Evolutionary conservation across 1,140 invertebrate species (phyloP), one percentile per base, ranked within the genome.

Genomic region (Nephila pilipes): DNA sequence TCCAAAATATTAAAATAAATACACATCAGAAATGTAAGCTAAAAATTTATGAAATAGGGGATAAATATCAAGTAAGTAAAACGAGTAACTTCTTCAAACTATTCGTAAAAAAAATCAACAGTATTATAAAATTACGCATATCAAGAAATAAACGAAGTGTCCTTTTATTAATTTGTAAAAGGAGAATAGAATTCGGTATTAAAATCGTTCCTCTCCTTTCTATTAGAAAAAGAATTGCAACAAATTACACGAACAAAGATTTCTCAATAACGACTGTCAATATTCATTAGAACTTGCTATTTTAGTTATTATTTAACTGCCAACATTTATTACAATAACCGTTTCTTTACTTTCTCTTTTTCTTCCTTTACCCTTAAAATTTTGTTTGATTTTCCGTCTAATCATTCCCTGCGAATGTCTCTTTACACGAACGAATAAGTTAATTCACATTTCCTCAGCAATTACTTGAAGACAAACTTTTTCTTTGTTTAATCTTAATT

Each of bases 401-500:
- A 32, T 36, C 29, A 20, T 75, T 75, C 29, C 29, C 20, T 5
- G 16, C 32, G 69, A 65, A 65, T 29, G 22, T 65, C 63, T 12
- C 29, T 75, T 75, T 65, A 4, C 63, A 65, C 20, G 63, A 65
- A 65, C n/a, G 63, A 65, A 12, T 32, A 29, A 36, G 29, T 32
- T 75, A 20, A 75, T 36, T 36, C 69, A 14, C 69, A 75, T 75
- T 75, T 75, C n/a, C 2, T 55, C 22, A 55, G 25, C 81, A 83
- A 83, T 83, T 83, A 83, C 29, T 83, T 55, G 22, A 83, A 83
- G 38, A 83, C 81, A 14, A n/a, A 55, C n/a, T 25, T 57, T 83
- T 83, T 83, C 22, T 83, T 55, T 83, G 20, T 83, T 83, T 83
- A 55, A 55, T 57, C 81, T 83, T 83, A 83, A 83, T 83, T 83